A percentile compares a stretch with the other conserved stretches of the same genome.
These are phyloP conservation scores for Haliaeetus leucogaster DNA, from an alignment of 2,113 vertebrate genomes.

Conservation along the genomic window DNA sequence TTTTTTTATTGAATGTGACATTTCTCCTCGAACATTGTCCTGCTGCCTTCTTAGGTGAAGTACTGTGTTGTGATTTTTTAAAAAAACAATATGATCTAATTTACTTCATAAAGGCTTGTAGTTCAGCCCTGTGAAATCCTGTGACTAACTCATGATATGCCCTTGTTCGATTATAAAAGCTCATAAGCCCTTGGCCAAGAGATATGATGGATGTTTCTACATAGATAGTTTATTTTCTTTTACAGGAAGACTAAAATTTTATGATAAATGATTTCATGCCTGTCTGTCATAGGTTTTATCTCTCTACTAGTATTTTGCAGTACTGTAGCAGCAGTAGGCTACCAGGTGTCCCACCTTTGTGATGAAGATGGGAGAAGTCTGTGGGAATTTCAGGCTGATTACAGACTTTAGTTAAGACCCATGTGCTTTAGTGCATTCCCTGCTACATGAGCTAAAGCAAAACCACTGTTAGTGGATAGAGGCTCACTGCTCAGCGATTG, in stretches of 20 bases:
- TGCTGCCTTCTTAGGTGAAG: not conserved
- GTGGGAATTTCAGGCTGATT: not conserved
- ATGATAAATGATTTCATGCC: not conserved
- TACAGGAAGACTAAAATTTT: not conserved
- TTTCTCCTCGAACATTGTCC: not conserved
- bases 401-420: not conserved
- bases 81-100: not conserved
- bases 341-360: not conserved
- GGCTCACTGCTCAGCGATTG: not conserved
- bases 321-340: not conserved
- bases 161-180: not conserved
- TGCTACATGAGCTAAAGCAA: not conserved
- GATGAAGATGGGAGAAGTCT: not conserved
- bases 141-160: not conserved
- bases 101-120: not conserved
- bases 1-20: not conserved
- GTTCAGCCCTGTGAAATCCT: not conserved
- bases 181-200: not conserved
- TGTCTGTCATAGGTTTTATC: not conserved
- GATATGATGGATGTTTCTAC: not conserved
- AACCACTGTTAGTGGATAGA: not conserved
- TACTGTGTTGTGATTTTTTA: not conserved
- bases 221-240: not conserved
- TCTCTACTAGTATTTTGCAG: not conserved
- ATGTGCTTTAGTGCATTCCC: not conserved